A percentile compares a stretch with the other conserved stretches of the same genome.
Conservation (phyloP, 2,113 vertebrate species). For the Megaceryle maxima region DNA sequence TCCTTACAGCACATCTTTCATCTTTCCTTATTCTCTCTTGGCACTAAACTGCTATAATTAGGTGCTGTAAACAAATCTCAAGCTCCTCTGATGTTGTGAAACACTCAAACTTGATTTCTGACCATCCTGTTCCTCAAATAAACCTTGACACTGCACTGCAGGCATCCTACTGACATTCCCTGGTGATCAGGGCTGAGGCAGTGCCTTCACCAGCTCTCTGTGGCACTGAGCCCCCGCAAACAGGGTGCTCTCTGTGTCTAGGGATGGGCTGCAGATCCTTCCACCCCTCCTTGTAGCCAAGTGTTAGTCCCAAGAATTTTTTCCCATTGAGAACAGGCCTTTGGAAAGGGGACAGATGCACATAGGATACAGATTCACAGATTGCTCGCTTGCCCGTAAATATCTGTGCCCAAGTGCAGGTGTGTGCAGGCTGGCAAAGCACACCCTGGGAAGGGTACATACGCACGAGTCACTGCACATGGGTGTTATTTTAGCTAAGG, state of each 20-base stretch:
- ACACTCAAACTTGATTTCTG: neutral
- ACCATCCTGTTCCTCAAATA: slow-evolving; percentile 48
- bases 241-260: neutral
- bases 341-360: neutral
- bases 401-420: neutral
- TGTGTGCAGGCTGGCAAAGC: neutral
- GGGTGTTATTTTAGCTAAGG: neutral
- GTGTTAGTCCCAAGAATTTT: neutral
- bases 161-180: neutral
- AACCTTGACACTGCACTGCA: neutral
- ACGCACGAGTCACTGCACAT: rapidly evolving
- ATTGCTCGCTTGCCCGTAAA: neutral
- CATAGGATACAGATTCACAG: neutral
- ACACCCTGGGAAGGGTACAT: rapidly evolving
- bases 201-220: neutral
- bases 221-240: neutral
- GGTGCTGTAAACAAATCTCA: neutral
- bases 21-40: neutral
- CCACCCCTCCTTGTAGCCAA: neutral
- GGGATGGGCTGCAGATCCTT: neutral
- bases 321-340: neutral
- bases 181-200: neutral
- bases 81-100: neutral
- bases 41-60: neutral
- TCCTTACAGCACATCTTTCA: neutral